Base-by-base conservation (phyloP, 2,797 vertebrate species). In the Garrulus glandarius region DNA sequence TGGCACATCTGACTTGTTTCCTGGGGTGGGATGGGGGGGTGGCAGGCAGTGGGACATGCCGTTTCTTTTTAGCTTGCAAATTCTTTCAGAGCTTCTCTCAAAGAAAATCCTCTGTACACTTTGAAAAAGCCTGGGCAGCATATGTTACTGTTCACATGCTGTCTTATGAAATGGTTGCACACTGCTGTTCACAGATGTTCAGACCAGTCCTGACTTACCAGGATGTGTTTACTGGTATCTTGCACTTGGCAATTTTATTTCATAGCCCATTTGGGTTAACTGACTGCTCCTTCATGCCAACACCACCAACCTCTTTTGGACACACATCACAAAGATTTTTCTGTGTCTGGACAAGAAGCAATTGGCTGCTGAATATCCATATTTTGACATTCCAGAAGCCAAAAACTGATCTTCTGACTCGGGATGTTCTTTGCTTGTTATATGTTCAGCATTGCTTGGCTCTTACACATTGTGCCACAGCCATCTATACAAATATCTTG, bases 161-260 rank as follows among this genome's bases (percentile, higher is more conserved):
- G 41, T 22, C 41, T 91, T 67, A 87, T 70, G 70, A 74, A 92
- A 76, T 24, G 41, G 39, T 10, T 77, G 34, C 52, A 63, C 79
- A 87, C 71, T 91, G 84, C 44, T 74, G 55, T 90, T 93, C 75
- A 50, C 56, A 77, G 93, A 85, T 57, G 78, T 92, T 95, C 60
- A 64, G 71, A 92, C 71, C 52, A 75, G 30, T 12, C 37, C 46
- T 78, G 53, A 68, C n/a, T 91, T 71, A 78, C 2, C 27, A 61
- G 49, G 11, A 64, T n/a, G 27, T 20, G 13, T 77, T 89, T 67
- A n/a, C 7, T 60, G 44, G 53, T 47, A 81, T 47, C n/a, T 91
- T 85, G 53, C n/a, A 37, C 27, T 78, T 81, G 39, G 34, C 13
- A 88, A 44, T 41, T 95, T 78, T 53, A 81, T 55, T 92, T 57